Evolutionary conservation across 2,797 vertebrate genomes (phyloP), one percentile per base, ranked within the genome.

Genomic region (Euthynnus affinis): DNA sequence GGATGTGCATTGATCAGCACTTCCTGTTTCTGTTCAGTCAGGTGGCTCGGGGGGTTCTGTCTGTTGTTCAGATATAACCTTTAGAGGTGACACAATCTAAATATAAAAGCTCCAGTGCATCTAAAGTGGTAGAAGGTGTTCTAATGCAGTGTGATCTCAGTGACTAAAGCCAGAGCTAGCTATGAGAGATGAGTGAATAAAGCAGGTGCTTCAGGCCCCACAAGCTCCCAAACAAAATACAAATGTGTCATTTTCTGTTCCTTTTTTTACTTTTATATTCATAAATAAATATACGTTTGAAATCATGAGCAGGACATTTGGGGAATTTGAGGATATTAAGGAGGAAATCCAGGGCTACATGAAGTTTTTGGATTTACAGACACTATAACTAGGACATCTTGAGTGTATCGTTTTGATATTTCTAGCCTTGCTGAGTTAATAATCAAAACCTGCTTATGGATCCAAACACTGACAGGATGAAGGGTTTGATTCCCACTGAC

Each of bases 21-120:
- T 77, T 86, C 87, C 87, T 83, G 71, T 77, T 67, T 66, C 69
- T 74, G 44, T 9, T 52, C 56, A 48, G 52, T 66, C 82, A 72
- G 55, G 37, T 62, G 61, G 73, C 66, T 66, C 32, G n/a, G 7
- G n/a, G 7, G 64, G n/a, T 57, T 23, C 15, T 44, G 14, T n/a
- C 58, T 59, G 42, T 6, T 18, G 17, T 29, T 62, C 55, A 56
- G 32, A 40, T 61, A 3, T 27, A 51, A 75, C 37, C 23, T 51
- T 63, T 22, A 51, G 44, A 71, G 32, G 55, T 42, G 37, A 66
- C 3, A 10, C n/a, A 5, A 29, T 55, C 1, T 22, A 27, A 67
- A 67, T 66, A n/a, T 0, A 29, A 48, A 53, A 15, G 2, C 1
- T 3, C 22, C 14, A 25, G 14, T 44, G 13, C 4, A 15, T 27